Percentiles rank a stretch among this genome's conserved stretches.
Evolutionary conservation across 2,888 invertebrate species (phyloP).

Genomic region (Himalopsyche anomala): DNA sequence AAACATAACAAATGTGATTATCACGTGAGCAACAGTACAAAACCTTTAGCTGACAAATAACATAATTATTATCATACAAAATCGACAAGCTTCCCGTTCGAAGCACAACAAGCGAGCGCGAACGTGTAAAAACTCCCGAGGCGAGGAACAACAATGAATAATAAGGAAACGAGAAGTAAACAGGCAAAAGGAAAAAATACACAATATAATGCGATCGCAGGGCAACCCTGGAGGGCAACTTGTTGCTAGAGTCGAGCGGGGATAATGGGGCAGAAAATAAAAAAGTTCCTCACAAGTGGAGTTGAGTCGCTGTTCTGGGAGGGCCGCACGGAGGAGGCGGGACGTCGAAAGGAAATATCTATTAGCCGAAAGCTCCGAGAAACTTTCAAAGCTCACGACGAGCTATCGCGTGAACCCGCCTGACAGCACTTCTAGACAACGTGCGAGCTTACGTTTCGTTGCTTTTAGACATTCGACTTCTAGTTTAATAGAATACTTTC

Average conservation of each 20-base stretch:
- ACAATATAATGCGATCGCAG: conserved; percentile 43
- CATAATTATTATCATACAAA: conserved; percentile 8
- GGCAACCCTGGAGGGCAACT: conserved; percentile 52
- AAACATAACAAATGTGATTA: neutral
- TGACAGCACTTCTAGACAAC: conserved; percentile 3
- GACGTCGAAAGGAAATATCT: conserved; percentile 43
- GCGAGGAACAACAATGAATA: conserved; percentile 28
- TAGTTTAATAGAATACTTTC: too few species aligned
- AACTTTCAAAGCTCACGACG: conserved; percentile 34
- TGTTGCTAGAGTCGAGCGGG: conserved; percentile 49
- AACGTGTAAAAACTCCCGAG: conserved; percentile 26
- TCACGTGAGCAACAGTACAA: neutral
- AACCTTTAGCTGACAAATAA: neutral
- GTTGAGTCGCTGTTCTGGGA: neutral
- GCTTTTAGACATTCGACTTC: too few species aligned
- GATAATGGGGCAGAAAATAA: conserved; percentile 49
- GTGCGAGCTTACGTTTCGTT: neutral
- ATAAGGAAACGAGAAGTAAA: conserved; percentile 30
- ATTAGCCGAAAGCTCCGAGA: conserved; percentile 41
- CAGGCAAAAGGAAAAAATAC: conserved; percentile 11
- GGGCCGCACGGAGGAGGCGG: neutral
- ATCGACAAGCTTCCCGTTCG: conserved; percentile 2
- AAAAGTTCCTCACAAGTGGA: conserved; percentile 5
- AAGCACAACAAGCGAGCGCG: conserved; percentile 6
- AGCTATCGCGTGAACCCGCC: conserved; percentile 31